Percentiles rank a stretch among this genome's conserved stretches.
Conservation (phyloP, 2,888 invertebrate genomes). For the Oeneis ivallda region DNA sequence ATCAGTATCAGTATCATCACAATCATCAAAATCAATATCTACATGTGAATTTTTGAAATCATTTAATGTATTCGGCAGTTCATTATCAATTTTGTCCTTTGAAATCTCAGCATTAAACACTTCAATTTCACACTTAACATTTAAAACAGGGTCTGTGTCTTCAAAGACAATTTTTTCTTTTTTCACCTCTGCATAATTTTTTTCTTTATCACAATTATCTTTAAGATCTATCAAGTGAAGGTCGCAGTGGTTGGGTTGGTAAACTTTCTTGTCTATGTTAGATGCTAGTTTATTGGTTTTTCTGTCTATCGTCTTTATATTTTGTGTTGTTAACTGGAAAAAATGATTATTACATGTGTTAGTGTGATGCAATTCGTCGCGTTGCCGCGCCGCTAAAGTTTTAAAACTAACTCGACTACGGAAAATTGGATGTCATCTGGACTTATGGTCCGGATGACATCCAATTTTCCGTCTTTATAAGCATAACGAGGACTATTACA, state of each 20-base stretch:
- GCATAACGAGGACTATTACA: too few species aligned
- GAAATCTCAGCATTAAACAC: neutral
- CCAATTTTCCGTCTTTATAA: too few species aligned
- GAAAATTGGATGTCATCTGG: too few species aligned
- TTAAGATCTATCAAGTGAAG: neutral
- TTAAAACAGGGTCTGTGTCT: neutral
- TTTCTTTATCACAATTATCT: neutral
- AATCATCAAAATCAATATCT: too few species aligned
- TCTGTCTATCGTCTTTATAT: neutral
- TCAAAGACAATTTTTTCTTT: neutral
- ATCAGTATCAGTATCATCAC: neutral
- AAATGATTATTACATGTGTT: neutral
- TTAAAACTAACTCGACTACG: too few species aligned
- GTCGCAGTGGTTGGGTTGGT: neutral
- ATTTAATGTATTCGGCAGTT: neutral
- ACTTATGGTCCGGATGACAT: too few species aligned
- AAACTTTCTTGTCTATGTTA: neutral
- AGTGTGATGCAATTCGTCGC: too few species aligned
- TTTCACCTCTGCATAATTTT: neutral
- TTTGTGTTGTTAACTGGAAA: neutral
- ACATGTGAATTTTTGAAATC: neutral
- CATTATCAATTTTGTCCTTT: neutral
- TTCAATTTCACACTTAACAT: neutral
- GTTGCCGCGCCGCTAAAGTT: too few species aligned
- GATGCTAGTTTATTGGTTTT: neutral